Evolutionary conservation across 2,113 vertebrate genomes (phyloP).

Genomic region (Bubalus kerabau): DNA sequence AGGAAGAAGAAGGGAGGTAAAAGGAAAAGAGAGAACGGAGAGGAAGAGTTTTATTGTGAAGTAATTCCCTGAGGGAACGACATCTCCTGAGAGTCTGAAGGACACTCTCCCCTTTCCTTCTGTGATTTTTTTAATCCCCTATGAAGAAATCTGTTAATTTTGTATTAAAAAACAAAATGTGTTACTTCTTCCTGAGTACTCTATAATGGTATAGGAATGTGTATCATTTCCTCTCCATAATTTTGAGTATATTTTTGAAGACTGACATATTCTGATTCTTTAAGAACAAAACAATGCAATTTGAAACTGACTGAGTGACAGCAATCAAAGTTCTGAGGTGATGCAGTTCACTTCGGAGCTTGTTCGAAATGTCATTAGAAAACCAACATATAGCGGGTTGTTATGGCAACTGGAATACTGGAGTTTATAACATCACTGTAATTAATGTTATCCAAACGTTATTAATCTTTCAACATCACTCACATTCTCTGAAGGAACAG

Average conservation of each 20-base stretch:
- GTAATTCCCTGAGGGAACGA: neutral
- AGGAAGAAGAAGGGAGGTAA: neutral
- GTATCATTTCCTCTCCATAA: slow-evolving; percentile 52
- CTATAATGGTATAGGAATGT: slow-evolving; percentile 44
- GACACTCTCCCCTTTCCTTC: neutral
- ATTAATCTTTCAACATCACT: slow-evolving; percentile 76
- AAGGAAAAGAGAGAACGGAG: neutral
- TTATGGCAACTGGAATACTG: slow-evolving; percentile 74
- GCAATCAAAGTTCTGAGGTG: slow-evolving; percentile 62
- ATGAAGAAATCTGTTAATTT: slow-evolving; percentile 31
- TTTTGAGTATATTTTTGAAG: slow-evolving; percentile 61
- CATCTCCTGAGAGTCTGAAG: neutral
- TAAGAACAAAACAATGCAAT: slow-evolving; percentile 67
- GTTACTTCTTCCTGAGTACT: slow-evolving; percentile 37
- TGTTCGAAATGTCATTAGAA: slow-evolving; percentile 71
- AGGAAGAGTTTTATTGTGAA: slow-evolving; percentile 21
- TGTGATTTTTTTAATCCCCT: neutral
- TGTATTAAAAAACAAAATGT: slow-evolving; percentile 37
- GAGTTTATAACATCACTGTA: slow-evolving; percentile 70
- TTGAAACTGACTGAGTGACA: slow-evolving; percentile 65
- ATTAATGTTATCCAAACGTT: slow-evolving; percentile 78
- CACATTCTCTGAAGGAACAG: slow-evolving; percentile 63
- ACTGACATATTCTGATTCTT: slow-evolving; percentile 62
- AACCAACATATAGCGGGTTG: slow-evolving; percentile 72
- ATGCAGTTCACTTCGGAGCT: slow-evolving; percentile 54